Base-by-base conservation (phyloP, 2,113 vertebrate species). In the Hemiprocne comata region DNA sequence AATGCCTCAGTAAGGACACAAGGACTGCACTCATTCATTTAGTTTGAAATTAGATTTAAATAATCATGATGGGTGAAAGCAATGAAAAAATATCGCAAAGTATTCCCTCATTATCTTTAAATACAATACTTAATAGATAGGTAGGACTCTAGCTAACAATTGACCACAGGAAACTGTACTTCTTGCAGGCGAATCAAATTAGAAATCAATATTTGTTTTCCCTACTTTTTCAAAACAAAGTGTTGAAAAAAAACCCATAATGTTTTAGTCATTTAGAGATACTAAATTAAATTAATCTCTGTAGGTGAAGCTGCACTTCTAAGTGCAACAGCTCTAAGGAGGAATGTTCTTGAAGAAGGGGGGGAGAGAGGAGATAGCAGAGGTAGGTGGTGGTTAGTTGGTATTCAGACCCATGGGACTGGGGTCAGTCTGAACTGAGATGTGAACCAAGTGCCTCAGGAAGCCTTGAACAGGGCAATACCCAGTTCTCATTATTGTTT, bases 201-300 rank as follows among this genome's bases (percentile, higher is more conserved):
- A 81, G n/a, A 72, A 92, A 89, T 89, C 58, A 80, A 17, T 89
- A 77, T 77, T 90, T 96, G 38, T 85, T 95, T 89, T 71, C 48
- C 50, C 36, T 51, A 40, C 17, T 36, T 85, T 76, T 85, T 64
- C 48, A 60, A 85, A 87, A 16, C 20, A 86, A 94, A 94, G 4
- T 23, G 19, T 20, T 69, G 31, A 1, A 23, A 48, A 79, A 34
- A 40, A 31, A 3, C 0, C 23, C 2, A 0, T 62, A 31, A 23
- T 1, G 4, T 75, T 94, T 87, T 44, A 60, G 62, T 73, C 3
- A 62, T 70, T 95, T 72, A 65, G 34, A 16, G 58, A 6, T 4
- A 5, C 25, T 87, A 36, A 76, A 67, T 46, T 51, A 72, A 94
- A 60, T 66, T 55, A 28, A 91, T 83, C 15, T 76, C 40, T 72